Evolutionary conservation across 2,888 invertebrate genomes (phyloP), one percentile per base, ranked within the genome.

Genomic region (Myopa tessellatipennis): DNA sequence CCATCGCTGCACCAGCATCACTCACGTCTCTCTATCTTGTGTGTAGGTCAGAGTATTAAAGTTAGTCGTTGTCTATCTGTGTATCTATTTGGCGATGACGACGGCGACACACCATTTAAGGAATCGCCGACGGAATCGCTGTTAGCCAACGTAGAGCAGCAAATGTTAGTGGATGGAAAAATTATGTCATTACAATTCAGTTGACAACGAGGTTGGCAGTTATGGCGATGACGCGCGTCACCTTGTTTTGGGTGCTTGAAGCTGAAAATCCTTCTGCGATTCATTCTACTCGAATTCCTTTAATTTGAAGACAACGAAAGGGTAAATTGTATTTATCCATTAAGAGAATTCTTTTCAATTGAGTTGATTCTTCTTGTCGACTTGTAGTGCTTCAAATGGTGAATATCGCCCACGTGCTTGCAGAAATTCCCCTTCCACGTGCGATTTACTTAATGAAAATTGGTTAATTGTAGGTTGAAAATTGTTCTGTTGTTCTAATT

Each of bases 141-240:
- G 69, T 34, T 34, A 16, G 34, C 38, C 38, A 65, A 65, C 36
- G 34, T 16, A 6, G 55, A 14, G 10, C 14, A 36, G 34, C 10
- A 7, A 38, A 36, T 18, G 18, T 14, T 16, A 34, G 58, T n/a
- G 50, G 52, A 63, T 5, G 5, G 40, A 65, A 65, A 36, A 73
- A 74, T 74, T 74, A 65, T 74, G 74, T 74, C 74, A 74, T 74
- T 63, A 74, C 38, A 63, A 18, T 34, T 55, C 26, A 38, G 60
- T 40, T 60, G 40, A n/a, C 40, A 72, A 60, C 12, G 38, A 61
- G 45, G 61, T 52, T 38, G 14, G 34, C 34, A 65, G 12, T 38
- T 34, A 69, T 26, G 60, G 8, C 58, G 58, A 68, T 12, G 75
- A 68, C 75, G 26, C 60, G 68, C 36, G 68, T n/a, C 40, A 40